Evolutionary conservation across 2,888 invertebrate genomes (phyloP).

Genomic region (Prosapia bicincta): DNA sequence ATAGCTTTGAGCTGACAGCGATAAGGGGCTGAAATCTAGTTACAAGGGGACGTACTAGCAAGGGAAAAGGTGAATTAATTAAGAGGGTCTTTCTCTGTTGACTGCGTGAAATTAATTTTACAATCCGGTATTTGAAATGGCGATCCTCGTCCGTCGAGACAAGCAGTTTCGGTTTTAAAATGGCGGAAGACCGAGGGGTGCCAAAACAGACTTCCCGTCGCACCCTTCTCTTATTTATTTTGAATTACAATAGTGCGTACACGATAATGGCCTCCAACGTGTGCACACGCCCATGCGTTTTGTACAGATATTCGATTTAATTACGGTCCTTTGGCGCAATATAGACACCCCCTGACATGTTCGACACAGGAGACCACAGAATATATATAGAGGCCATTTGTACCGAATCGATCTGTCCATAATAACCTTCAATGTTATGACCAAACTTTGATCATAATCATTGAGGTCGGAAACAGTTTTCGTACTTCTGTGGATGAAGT

Average conservation of each 20-base stretch:
- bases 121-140: constrained; percentile 15
- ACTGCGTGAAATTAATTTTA: constrained; percentile 25
- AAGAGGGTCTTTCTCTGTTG: constrained; percentile 23
- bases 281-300: background rate
- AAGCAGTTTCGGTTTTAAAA: constrained; percentile 3
- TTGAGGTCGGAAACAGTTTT: too few relatives aligned
- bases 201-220: background rate
- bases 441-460: too few relatives aligned
- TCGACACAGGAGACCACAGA: too few relatives aligned
- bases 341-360: too few relatives aligned
- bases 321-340: too few relatives aligned
- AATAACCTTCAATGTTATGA: too few relatives aligned
- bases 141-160: constrained; percentile 9
- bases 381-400: too few relatives aligned
- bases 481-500: too few relatives aligned
- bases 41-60: background rate
- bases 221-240: constrained; percentile 2
- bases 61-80: constrained; percentile 26
- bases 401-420: too few relatives aligned
- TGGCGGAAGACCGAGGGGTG: constrained; percentile 2
- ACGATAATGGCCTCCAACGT: background rate
- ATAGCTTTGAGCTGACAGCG: background rate
- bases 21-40: constrained; percentile 2
- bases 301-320: background rate
- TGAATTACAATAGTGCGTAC: background rate